Conservation (phyloP, 2,113 vertebrate genomes). For the Chaetorhynchus papuensis region DNA sequence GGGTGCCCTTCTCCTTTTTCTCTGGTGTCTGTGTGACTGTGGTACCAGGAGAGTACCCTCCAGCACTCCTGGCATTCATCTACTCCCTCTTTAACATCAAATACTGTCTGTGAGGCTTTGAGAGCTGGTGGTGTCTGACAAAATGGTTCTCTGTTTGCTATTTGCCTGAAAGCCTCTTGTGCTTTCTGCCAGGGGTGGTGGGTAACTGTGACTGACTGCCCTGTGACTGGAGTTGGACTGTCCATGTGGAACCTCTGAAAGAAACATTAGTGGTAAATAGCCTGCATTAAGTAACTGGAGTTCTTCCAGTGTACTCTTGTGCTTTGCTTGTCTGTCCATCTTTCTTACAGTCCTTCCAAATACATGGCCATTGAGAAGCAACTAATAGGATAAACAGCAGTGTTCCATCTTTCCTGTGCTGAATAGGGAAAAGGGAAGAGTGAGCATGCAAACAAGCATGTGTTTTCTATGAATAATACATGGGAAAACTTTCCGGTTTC, state of each 20-base stretch:
- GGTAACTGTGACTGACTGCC: not conserved
- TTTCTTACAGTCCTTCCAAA: not conserved
- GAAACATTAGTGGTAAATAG: not conserved
- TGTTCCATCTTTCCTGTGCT: not conserved
- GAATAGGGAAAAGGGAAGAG: not conserved
- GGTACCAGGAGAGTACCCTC: not conserved
- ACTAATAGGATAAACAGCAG: not conserved
- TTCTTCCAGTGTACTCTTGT: not conserved
- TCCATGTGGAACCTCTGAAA: not conserved
- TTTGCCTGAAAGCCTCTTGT: not conserved
- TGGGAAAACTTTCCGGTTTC: not conserved
- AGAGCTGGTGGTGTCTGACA: not conserved
- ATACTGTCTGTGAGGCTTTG: not conserved
- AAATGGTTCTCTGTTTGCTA: not conserved
- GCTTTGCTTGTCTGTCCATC: not conserved
- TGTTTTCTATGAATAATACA: conserved; percentile 6
- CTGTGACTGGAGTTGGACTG: not conserved
- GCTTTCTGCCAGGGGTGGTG: not conserved
- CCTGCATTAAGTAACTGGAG: not conserved
- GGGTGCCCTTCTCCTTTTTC: not conserved
- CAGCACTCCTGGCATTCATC: not conserved
- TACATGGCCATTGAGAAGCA: not conserved
- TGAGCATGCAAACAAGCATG: not conserved
- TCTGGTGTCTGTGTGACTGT: not conserved
- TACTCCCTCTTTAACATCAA: not conserved